Base-by-base conservation (phyloP, 2,888 invertebrate species). In the Drosophila meridionalis region DNA sequence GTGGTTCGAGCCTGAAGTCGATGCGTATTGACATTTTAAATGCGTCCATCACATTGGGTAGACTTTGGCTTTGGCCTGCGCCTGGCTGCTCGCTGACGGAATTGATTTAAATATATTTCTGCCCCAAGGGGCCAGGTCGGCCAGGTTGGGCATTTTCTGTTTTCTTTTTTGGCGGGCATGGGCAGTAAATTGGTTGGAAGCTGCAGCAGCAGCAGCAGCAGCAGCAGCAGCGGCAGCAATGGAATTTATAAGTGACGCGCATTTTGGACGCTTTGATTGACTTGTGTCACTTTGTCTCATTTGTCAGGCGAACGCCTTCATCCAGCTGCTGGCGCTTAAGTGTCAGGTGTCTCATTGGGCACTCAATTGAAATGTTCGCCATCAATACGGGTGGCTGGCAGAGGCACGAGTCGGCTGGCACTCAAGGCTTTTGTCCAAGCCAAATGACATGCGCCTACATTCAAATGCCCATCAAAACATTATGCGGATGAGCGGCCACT, bases 271-370 rank as follows among this genome's bases (percentile, higher is more conserved):
- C 87, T 82, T 89, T 92, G 91, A 92, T 92, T 92, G 91, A 92
- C 92, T 92, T 82, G 91, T 92, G 91, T 92, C 92, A 92, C 83
- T 92, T 91, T 91, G 91, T 91, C 92, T 91, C 90, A 92, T 91
- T 92, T 92, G 92, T 92, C 91, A 92, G 87, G 68, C 68, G 87
- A 84, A 87, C 82, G 85, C 83, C 89, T 84, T 87, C 75, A 74
- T 85, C 62, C 67, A 72, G 74, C 53, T 48, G 65, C 60, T 74
- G 76, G 73, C 70, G 68, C 73, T 89, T 76, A 85, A 87, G 85
- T 85, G 90, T 87, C 85, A 85, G 90, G 85, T 85, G 87, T 85
- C 85, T 86, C 86, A 82, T 73, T 70, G 74, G 78, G 57, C 65
- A 66, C 65, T 70, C 82, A 70, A 79, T 79, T 79, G 79, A 79